Base-by-base conservation (phyloP, 2,888 invertebrate species). In the Isotomurus palustris region DNA sequence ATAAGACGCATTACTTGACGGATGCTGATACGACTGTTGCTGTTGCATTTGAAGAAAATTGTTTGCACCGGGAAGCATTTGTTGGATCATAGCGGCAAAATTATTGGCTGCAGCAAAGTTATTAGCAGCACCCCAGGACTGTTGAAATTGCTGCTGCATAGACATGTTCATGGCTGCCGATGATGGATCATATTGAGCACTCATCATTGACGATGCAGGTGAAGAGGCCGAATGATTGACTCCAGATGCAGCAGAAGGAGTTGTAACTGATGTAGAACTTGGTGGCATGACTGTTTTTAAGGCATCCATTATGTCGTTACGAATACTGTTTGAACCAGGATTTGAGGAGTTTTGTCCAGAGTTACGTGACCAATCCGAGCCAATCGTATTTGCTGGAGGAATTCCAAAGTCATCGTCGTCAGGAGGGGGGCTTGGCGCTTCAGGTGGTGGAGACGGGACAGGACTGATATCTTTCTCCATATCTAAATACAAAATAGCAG, bases 401-500 rank as follows among this genome's bases (percentile, higher is more conserved):
- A 57, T 43, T 22, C 59, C 55, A 32, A 59, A 62, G 21, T 58
- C 58, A 19, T 61, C 59, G 24, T 64, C 66, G 12, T 59, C 60
- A 14, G 62, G 53, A 32, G 61, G 61, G 8, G 64, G 64, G 19
- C 65, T 63, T n/a, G 68, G 66, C 12, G 65, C 66, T 27, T 56
- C 62, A 22, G 60, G 58, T 10, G 68, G 66, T 25, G 68, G 68
- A 14, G 64, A 66, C n/a, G 69, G 67, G 29, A 65, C 60, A 22
- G 66, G 64, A 60, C 67, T 69, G 10, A 57, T 56, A 4, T 58
- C 64, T 48, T 60, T 62, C 58, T 68, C 68, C 68, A 68, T 68
- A 60, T 68, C 68, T 68, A 40, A n/a, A 43, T 53, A 21, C 24
- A 22, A 28, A 27, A 41, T 17, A 4, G 36, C 28, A 28, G 19